Evolutionary conservation across 92 coral and sea anemone species (phyloP).

Genomic region (Plumapathes pennacea): DNA sequence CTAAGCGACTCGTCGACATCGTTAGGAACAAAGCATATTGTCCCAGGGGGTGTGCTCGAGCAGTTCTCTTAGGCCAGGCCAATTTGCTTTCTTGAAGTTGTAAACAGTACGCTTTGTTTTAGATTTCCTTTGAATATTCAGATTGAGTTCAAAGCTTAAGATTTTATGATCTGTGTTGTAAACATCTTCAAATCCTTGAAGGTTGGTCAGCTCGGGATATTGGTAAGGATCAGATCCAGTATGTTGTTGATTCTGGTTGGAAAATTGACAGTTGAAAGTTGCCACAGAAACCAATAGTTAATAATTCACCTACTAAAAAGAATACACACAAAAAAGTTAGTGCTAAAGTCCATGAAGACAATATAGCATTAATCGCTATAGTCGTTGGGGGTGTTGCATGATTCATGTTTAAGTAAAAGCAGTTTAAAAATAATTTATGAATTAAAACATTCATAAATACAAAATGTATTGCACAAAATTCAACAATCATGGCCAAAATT

Average conservation of each 20-base stretch:
- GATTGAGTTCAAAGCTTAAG: not conserved
- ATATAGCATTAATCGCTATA: no score
- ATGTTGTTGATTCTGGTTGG: conserved; percentile 31
- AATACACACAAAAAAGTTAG: no score
- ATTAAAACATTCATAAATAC: no score
- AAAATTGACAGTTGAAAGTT: conserved; percentile 29
- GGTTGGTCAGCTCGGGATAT: no score
- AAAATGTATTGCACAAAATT: no score
- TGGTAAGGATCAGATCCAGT: conserved; percentile 27
- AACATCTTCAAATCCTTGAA: no score
- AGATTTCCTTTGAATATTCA: not conserved
- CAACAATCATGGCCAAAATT: no score
- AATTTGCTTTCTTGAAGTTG: conserved; percentile 15
- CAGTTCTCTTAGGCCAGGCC: conserved; percentile 15
- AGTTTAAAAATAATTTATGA: no score
- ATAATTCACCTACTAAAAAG: no score
- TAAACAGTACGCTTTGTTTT: conserved; percentile 10
- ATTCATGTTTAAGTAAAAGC: no score
- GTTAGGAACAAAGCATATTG: conserved; percentile 29
- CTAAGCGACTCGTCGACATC: conserved; percentile 51
- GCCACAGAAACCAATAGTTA: conserved; percentile 31
- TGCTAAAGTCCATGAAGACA: no score
- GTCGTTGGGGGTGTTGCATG: no score
- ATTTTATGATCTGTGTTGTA: conserved; percentile 9
- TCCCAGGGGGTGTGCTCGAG: conserved; percentile 62